Evolutionary conservation across 2,888 invertebrate species (phyloP), one percentile per base, ranked within the genome.

Genomic region (Melanostoma mellinum): DNA sequence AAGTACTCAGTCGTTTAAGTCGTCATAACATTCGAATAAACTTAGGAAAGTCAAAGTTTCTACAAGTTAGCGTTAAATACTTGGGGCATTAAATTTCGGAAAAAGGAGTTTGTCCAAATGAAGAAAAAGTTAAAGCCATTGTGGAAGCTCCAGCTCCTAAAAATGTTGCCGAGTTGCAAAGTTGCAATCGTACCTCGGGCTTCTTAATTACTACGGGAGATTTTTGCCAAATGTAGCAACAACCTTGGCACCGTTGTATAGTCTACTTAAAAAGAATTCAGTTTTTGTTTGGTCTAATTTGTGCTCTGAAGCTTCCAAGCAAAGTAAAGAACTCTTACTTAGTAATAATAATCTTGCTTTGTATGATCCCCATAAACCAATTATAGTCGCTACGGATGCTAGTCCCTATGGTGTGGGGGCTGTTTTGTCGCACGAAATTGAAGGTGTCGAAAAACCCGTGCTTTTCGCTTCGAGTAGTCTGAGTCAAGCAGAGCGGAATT

Each of bases 41-140:
- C 20, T 20, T 20, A 20, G 20, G 20, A 20, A 20, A 20, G 20
- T 20, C 20, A 20, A 20, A 20, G 20, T 20, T 20, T 20, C 1
- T 20, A 20, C 20, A 20, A 20, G 20, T 1, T 20, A 20, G 20
- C 20, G 3, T n/a, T 32, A 20, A 53, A 53, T 85, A 71, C 33
- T 58, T 85, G 46, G 85, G 80, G 35, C 85, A 85, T 50, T 63
- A 48, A 6, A 40, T 85, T 8, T 55, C 42, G 5, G 53, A 50
- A 52, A 60, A 55, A 30, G 53, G 33, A 65, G n/a, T 52, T 40
- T 32, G 50, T 52, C 30, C 9, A 50, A 60, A 71, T 60, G 10
- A 71, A 50, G 52, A 67, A 4, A 85, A 85, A 63, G 61, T 85
- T 2, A 67, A 79, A 53, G 76, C 84, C 10, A 85, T 84, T 30